Percentiles rank a stretch among this genome's conserved stretches.
phyloP scores from a whole-genome alignment of 1,140 invertebrate species.

The Drosophila suzukii region DNA sequence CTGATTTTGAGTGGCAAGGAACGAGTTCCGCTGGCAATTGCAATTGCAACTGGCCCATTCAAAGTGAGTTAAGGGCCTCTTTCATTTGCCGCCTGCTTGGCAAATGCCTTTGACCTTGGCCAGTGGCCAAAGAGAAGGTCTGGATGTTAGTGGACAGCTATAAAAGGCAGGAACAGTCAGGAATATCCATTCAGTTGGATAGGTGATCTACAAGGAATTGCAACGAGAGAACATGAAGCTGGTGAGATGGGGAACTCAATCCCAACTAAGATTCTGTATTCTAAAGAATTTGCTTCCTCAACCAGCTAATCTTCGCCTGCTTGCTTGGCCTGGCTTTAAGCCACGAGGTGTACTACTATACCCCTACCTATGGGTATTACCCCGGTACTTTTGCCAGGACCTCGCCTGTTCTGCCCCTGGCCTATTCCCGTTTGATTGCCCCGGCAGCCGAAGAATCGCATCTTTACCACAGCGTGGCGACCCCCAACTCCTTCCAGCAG shows the following conservation, averaged over 20 bases:
- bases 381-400: conserved; percentile 31
- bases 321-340: conserved; percentile 53
- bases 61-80: conserved; percentile 69
- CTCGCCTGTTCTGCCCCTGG: conserved; percentile 51
- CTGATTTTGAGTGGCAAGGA: conserved; percentile 51
- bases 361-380: conserved; percentile 54
- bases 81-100: conserved; percentile 48
- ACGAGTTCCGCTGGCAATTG: conserved; percentile 43
- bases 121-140: conserved; percentile 27
- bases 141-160: conserved; percentile 22
- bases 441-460: conserved; percentile 58
- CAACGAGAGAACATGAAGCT: conserved; percentile 59
- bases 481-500: conserved; percentile 74
- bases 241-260: conserved; percentile 38
- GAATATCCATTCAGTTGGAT: conserved; percentile 44
- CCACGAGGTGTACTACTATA: conserved; percentile 63
- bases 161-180: conserved; percentile 46
- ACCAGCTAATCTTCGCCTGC: conserved; percentile 59
- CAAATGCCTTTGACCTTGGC: conserved; percentile 70
- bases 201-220: conserved; percentile 19
- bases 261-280: neutral
- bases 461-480: conserved; percentile 73
- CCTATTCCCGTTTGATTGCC: conserved; percentile 64
- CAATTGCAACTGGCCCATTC: conserved; percentile 56
- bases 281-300: neutral